Conservation (phyloP, 2,113 vertebrate species). For the Salvator merianae region DNA sequence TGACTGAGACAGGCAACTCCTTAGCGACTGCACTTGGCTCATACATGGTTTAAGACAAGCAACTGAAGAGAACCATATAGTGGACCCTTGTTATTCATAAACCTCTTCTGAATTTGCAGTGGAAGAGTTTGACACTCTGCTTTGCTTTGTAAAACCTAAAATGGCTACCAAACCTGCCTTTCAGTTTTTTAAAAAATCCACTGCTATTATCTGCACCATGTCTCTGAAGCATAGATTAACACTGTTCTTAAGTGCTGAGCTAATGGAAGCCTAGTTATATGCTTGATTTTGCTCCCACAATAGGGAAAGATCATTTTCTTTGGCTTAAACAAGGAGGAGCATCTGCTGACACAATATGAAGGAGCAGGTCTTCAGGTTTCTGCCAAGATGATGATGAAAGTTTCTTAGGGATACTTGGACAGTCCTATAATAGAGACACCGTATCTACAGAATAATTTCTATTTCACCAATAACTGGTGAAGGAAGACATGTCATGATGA, state of each 20-base stretch:
- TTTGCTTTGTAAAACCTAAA: too few species aligned
- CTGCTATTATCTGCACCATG: too few species aligned
- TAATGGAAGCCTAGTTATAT: neutral
- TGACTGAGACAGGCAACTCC: neutral
- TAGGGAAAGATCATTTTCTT: neutral
- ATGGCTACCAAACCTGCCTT: too few species aligned
- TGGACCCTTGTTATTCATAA: too few species aligned
- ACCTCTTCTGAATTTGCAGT: too few species aligned
- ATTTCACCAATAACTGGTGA: conserved; percentile 39
- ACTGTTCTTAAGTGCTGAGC: neutral
- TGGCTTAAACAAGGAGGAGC: conserved; percentile 6
- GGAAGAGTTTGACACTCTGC: too few species aligned
- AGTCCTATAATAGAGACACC: conserved; percentile 46
- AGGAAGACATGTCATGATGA: conserved; percentile 46
- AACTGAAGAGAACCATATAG: neutral
- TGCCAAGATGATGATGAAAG: conserved; percentile 35
- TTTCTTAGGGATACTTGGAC: conserved; percentile 27
- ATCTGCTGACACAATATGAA: neutral
- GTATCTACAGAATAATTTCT: conserved; percentile 32
- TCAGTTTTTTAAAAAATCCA: too few species aligned
- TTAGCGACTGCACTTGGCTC: neutral
- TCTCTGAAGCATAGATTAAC: neutral
- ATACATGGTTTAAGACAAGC: rapidly evolving
- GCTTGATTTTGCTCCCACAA: neutral
- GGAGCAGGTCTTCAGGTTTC: neutral